These are phyloP conservation scores for Lasioglossum oenotherae DNA, from an alignment of 2,888 invertebrate genomes.

Conservation along the genomic window DNA sequence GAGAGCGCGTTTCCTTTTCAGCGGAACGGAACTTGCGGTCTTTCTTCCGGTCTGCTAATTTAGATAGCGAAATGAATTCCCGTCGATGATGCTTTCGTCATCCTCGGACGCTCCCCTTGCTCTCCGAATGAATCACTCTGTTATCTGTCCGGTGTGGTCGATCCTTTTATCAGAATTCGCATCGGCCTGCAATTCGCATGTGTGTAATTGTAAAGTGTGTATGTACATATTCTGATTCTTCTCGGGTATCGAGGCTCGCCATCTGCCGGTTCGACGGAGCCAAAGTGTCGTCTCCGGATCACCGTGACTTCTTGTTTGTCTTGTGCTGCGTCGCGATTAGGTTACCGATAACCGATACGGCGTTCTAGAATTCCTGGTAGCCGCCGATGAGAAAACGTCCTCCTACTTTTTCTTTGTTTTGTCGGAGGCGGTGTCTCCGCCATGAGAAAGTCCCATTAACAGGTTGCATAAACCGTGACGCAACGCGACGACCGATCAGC, in stretches of 20 bases:
- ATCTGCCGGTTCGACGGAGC: neutral
- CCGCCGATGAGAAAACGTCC: neutral
- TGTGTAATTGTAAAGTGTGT: too few species aligned
- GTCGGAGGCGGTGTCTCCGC: neutral
- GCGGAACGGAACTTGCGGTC: constrained; percentile 34
- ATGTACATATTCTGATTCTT: neutral
- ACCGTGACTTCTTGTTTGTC: neutral
- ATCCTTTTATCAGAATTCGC: neutral
- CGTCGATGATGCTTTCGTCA: constrained; percentile 20
- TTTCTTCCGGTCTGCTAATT: constrained; percentile 50
- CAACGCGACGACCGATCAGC: neutral
- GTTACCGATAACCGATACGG: constrained; percentile 4
- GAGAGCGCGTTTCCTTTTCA: constrained; percentile 45
- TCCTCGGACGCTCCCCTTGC: neutral
- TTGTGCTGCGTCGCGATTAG: neutral
- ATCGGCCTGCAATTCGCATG: neutral
- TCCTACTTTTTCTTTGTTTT: neutral
- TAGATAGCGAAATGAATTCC: constrained; percentile 52
- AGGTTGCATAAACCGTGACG: constrained; percentile 28
- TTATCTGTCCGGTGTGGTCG: neutral
- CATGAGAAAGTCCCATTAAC: constrained; percentile 1
- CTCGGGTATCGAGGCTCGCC: neutral
- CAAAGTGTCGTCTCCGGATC: neutral
- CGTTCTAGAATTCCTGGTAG: neutral
- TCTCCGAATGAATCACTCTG: neutral